Conservation (phyloP, 92 coral and sea anemone species). For the Muricea muricata region DNA sequence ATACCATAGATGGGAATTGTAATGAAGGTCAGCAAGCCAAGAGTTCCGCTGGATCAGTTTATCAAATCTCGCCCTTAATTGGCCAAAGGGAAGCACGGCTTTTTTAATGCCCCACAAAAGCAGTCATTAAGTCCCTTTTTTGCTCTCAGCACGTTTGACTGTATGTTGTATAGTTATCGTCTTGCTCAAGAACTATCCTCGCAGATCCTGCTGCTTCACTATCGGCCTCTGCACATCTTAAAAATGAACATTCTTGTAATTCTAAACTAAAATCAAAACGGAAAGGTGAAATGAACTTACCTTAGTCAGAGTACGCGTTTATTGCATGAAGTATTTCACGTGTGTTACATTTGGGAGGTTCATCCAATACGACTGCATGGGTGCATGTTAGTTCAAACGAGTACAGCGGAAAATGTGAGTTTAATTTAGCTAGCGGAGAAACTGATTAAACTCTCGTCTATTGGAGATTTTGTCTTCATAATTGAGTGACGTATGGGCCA, state of each 20-base stretch:
- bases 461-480: constrained; percentile 1
- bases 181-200: not conserved
- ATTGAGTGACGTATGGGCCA: not conserved
- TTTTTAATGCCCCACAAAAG: not conserved
- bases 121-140: not conserved
- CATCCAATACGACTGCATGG: not conserved
- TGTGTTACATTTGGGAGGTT: not conserved
- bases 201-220: not conserved
- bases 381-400: not conserved
- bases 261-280: too few species aligned
- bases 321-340: not conserved
- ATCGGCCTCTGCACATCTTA: not conserved
- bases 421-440: not conserved
- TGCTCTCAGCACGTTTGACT: not conserved
- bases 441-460: not conserved
- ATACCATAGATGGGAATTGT: not conserved
- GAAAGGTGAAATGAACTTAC: too few species aligned
- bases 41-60: not conserved
- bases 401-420: not conserved
- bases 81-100: not conserved
- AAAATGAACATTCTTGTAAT: not conserved
- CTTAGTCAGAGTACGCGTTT: too few species aligned
- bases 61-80: not conserved
- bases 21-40: not conserved
- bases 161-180: not conserved